These are phyloP conservation scores for Silurus meridionalis DNA, from an alignment of 2,113 vertebrate genomes.

Conservation along the genomic window DNA sequence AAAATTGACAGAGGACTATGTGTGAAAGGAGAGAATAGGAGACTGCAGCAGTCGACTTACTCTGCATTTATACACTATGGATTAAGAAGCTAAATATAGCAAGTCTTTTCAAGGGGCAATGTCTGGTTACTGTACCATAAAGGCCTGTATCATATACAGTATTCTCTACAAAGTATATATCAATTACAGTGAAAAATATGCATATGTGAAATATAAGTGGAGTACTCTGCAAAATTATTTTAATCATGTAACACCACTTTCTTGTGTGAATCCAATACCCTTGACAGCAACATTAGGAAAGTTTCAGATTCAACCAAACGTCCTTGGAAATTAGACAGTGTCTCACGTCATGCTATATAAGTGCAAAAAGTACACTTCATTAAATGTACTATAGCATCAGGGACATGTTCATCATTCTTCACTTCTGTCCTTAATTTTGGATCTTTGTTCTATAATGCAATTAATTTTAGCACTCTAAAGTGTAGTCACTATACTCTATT, in stretches of 20 bases:
- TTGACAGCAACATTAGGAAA: not conserved
- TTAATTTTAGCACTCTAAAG: too few species aligned
- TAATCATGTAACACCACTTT: not conserved
- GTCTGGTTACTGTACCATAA: not conserved
- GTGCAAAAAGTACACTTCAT: not conserved
- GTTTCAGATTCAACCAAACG: not conserved
- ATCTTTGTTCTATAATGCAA: too few species aligned
- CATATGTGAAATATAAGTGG: not conserved
- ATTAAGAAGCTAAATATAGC: slow-evolving; percentile 49
- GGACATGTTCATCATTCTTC: not conserved
- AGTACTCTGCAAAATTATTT: not conserved
- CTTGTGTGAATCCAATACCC: not conserved
- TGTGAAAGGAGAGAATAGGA: slow-evolving; percentile 33
- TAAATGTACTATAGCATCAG: not conserved
- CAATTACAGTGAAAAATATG: too few species aligned
- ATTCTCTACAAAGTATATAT: not conserved
- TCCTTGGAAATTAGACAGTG: not conserved
- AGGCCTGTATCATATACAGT: not conserved
- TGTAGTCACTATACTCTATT: too few species aligned
- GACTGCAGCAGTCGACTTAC: slow-evolving; percentile 60
- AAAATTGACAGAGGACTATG: slow-evolving; percentile 45
- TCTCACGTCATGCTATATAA: not conserved
- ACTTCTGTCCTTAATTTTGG: too few species aligned
- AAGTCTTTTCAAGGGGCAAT: not conserved
- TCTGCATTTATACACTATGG: slow-evolving; percentile 2